These are phyloP conservation scores for Leptestheria dahalacensis DNA, from an alignment of 1,140 invertebrate species.

Conservation along the genomic window DNA sequence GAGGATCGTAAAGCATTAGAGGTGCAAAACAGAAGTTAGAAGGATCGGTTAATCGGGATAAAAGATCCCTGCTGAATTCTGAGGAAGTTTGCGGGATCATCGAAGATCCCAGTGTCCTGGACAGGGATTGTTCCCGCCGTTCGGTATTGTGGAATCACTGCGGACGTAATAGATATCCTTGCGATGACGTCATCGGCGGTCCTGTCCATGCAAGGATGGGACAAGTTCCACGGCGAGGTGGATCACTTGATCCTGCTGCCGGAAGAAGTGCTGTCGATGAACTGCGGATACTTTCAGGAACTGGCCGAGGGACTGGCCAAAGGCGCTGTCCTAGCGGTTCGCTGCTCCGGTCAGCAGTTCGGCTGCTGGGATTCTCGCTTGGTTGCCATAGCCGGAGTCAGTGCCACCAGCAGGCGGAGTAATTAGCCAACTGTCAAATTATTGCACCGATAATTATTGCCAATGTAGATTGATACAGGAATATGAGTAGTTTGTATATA, in stretches of 20 bases:
- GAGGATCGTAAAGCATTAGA: too few relatives aligned
- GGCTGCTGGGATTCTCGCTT: neutral
- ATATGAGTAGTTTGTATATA: too few relatives aligned
- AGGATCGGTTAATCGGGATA: too few relatives aligned
- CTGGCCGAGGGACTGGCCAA: slow-evolving; percentile 2
- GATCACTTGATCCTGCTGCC: slow-evolving; percentile 14
- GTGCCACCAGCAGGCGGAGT: neutral
- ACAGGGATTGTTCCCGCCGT: too few relatives aligned
- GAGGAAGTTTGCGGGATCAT: too few relatives aligned
- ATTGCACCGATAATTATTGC: neutral
- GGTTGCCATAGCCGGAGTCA: neutral
- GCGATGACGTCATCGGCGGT: neutral
- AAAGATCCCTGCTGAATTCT: too few relatives aligned
- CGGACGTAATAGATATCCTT: too few relatives aligned
- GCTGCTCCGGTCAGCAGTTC: neutral
- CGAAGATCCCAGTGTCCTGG: too few relatives aligned
- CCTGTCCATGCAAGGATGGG: slow-evolving; percentile 2
- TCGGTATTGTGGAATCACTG: too few relatives aligned
- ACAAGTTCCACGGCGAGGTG: slow-evolving; percentile 5
- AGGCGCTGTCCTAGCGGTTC: neutral
- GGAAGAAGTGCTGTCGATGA: slow-evolving; percentile 10
- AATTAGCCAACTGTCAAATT: neutral
- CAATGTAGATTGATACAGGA: neutral
- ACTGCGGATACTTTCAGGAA: slow-evolving; percentile 10
- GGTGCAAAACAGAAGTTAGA: too few relatives aligned